Base-by-base conservation (phyloP, 2,797 vertebrate species). In the Alectoris magna region DNA sequence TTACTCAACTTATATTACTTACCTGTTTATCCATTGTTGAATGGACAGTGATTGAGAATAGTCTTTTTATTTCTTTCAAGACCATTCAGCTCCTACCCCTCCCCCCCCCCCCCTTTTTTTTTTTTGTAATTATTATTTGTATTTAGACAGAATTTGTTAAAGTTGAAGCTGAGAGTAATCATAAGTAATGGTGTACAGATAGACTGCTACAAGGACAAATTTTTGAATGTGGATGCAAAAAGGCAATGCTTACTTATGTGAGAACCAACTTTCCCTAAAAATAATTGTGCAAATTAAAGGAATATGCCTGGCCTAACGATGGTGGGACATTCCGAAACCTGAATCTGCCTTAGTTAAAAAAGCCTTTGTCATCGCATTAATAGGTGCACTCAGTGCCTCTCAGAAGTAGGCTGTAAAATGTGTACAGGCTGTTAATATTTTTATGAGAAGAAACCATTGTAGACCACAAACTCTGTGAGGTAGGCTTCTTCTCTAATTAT, bases 401-500 rank as follows among this genome's bases (percentile, higher is more conserved):
- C 13, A 64, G 72, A 84, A 86, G 41, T 14, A 92, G 21, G 38
- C 71, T 63, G 23, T 34, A 44, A 70, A 70, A 85, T 89, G 49
- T 53, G 34, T 74, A 53, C 16, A 75, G 49, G 48, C 67, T 43
- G 22, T 44, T 82, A 88, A 58, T 64, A 71, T 84, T 88, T 88
- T 89, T 73, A 43, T 73, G 64, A 73, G 44, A 70, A 16, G 44
- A 92, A 93, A 82, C 55, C 68, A 88, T 27, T 76, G 62, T 46
- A 90, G 79, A 84, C 62, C 83, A 84, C 68, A 90, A 90, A 73
- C 8, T 71, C 31, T 26, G 0, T 39, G 44, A 90, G 64, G 63
- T 14, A 86, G 63, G 41, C 49, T 84, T 87, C 70, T 92, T 71
- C 63, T 82, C 83, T 83, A 90, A 93, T 94, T 90, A 78, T 64